These are phyloP conservation scores for Gopherus evgoodei DNA, from an alignment of 2,113 vertebrate genomes.

Conservation along the genomic window DNA sequence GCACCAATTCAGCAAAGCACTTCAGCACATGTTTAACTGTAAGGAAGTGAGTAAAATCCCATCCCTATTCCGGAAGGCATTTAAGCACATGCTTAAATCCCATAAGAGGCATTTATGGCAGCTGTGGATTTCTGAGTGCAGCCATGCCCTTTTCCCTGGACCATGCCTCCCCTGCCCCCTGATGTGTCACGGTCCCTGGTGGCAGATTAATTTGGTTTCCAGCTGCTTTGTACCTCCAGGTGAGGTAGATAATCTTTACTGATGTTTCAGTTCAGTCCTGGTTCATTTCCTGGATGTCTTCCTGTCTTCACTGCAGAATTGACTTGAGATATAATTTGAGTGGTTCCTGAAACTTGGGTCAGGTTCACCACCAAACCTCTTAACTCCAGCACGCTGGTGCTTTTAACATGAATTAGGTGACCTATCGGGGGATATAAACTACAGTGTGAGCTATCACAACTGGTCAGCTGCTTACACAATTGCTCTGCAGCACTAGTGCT, in stretches of 20 bases:
- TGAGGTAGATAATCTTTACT: not conserved
- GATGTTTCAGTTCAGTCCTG: not conserved
- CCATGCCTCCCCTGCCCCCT: too few species aligned
- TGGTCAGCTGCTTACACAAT: constrained; percentile 64
- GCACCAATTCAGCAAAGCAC: constrained; percentile 9
- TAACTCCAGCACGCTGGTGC: constrained; percentile 29
- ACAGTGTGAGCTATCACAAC: constrained; percentile 50
- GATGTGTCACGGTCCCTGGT: not conserved
- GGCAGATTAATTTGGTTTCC: not conserved
- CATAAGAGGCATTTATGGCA: not conserved
- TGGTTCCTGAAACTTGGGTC: not conserved
- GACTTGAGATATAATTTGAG: not conserved
- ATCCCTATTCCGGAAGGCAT: not conserved
- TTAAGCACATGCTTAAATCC: not conserved
- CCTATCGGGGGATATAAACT: not conserved
- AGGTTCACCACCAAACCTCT: not conserved
- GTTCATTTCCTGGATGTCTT: not conserved
- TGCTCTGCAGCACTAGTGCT: constrained; percentile 60
- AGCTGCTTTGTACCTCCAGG: not conserved
- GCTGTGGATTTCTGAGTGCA: not conserved
- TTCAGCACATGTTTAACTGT: constrained; percentile 38
- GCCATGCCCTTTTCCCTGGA: not conserved
- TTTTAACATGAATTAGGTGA: constrained; percentile 60
- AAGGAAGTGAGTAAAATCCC: not conserved
- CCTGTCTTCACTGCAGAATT: not conserved